Percentiles rank a stretch among this genome's conserved stretches.
phyloP scores from a whole-genome alignment of 2,797 vertebrate genomes.

The Leptodactylus fallax region DNA sequence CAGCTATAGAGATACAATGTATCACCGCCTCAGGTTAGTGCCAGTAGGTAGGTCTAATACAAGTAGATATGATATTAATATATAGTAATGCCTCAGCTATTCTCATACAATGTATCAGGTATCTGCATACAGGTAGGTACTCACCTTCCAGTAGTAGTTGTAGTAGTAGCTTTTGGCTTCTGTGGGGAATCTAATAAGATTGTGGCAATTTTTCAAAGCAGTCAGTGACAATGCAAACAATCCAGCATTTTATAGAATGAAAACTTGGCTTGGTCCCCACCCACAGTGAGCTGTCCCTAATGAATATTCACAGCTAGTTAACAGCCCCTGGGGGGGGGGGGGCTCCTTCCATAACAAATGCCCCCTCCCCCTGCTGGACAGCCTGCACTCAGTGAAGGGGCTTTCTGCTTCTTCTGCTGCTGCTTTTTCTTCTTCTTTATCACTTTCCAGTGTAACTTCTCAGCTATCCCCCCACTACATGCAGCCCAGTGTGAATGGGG shows the following conservation, averaged over 20 bases:
- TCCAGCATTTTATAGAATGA: conserved; percentile 73
- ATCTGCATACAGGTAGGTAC: not conserved
- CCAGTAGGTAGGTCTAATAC: no score
- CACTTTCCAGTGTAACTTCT: conserved; percentile 62
- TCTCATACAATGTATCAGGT: no score
- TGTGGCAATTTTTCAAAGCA: conserved; percentile 55
- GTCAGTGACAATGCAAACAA: conserved; percentile 34
- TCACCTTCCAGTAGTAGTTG: not conserved
- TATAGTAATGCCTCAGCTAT: no score
- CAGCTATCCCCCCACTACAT: conserved; percentile 62
- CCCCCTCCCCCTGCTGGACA: conserved; percentile 54
- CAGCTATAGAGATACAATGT: no score
- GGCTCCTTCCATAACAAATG: conserved; percentile 28
- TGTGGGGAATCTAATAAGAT: not conserved
- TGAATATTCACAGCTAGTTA: conserved; percentile 65
- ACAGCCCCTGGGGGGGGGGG: conserved; percentile 49
- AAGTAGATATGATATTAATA: no score
- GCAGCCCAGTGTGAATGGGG: conserved; percentile 72
- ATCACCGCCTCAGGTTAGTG: no score
- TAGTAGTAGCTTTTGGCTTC: not conserved
- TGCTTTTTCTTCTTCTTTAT: conserved; percentile 28
- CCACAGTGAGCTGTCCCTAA: conserved; percentile 72
- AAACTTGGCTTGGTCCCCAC: conserved; percentile 74
- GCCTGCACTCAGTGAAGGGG: not conserved
- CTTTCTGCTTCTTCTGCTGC: not conserved